Conservation (phyloP, 2,113 vertebrate genomes). For the Daubentonia madagascariensis region DNA sequence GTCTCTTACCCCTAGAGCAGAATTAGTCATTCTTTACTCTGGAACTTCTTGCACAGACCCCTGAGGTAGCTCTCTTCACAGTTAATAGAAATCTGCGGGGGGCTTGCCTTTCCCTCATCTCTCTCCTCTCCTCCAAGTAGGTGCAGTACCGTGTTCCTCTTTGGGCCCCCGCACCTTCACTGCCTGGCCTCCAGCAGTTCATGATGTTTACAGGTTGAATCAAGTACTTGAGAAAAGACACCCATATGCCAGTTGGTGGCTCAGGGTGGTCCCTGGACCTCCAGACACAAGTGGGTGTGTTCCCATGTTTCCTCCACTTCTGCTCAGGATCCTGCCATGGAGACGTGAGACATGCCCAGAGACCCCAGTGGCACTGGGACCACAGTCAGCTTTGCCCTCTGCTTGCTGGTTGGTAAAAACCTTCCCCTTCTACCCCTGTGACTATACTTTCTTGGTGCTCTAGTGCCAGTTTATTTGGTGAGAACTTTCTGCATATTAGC, state of each 20-base stretch:
- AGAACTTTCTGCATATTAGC: not conserved
- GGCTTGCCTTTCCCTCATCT: not conserved
- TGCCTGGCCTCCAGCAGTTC: not conserved
- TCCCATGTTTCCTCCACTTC: not conserved
- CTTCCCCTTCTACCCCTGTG: not conserved
- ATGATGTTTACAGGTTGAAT: not conserved
- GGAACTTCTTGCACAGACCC: not conserved
- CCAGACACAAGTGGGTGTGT: not conserved
- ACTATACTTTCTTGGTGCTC: fast-evolving
- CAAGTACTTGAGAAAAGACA: not conserved
- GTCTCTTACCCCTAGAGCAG: not conserved
- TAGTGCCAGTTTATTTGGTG: not conserved
- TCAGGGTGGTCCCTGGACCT: not conserved
- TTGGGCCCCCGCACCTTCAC: not conserved
- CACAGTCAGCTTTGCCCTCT: not conserved
- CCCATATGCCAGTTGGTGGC: not conserved
- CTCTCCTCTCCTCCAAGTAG: not conserved
- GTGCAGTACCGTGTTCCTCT: not conserved
- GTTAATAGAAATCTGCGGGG: not conserved
- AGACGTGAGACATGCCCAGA: not conserved
- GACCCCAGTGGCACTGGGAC: not conserved
- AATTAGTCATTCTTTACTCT: not conserved
- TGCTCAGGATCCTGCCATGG: not conserved
- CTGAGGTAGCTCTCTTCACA: not conserved
- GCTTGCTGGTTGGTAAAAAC: not conserved